These are phyloP conservation scores for human (Homo sapiens) DNA, from an alignment of 2,113 vertebrate species.

Conservation along the genomic window GRCh38 chr18:77124001-77124500, in stretches of 20 bases:
- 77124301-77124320: neutral
- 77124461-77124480: neutral
- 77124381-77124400: neutral
- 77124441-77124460: neutral
- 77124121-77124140: neutral
- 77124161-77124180: neutral
- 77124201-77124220: neutral
- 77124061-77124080: too few relatives aligned
- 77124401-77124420: neutral
- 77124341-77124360: neutral
- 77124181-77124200: neutral
- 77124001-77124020: too few relatives aligned
- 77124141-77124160: neutral
- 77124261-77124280: neutral
- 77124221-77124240: neutral
- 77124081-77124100: fast-evolving
- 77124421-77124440: too few relatives aligned
- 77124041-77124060: fast-evolving
- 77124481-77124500: neutral
- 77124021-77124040: fast-evolving
- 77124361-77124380: neutral
- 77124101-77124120: fast-evolving
- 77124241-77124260: neutral
- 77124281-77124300: neutral
- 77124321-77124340: neutral